phyloP scores from a whole-genome alignment of 2,113 vertebrate species.

The Macquaria australasica region DNA sequence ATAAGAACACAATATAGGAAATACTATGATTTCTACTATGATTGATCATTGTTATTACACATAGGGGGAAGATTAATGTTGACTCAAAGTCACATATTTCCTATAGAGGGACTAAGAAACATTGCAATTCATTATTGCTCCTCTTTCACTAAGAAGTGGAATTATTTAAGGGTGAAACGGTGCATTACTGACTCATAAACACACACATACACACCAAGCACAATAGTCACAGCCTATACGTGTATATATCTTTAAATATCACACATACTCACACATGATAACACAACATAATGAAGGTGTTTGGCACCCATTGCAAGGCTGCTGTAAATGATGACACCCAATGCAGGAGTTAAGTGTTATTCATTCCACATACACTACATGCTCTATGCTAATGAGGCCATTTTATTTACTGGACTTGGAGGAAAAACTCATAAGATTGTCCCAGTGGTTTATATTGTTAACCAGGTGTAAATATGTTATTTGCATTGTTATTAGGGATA shows the following conservation, averaged over 20 bases:
- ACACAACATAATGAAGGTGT: conserved; percentile 56
- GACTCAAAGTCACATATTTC: conserved; percentile 20
- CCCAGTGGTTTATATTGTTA: conserved; percentile 62
- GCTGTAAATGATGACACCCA: conserved; percentile 59
- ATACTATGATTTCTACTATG: too few species aligned
- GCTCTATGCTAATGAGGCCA: conserved; percentile 66
- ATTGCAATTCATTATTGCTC: conserved; percentile 40
- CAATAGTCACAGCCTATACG: conserved; percentile 43
- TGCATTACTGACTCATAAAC: conserved; percentile 36
- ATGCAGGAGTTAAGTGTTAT: conserved; percentile 62
- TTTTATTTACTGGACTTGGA: conserved; percentile 72
- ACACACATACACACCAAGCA: conserved; percentile 5
- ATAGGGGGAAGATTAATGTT: neutral
- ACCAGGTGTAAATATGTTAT: conserved; percentile 68
- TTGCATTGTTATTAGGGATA: conserved; percentile 63
- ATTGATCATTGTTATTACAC: neutral
- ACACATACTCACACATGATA: conserved; percentile 12
- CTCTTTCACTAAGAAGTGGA: conserved; percentile 26
- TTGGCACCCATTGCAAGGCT: conserved; percentile 31
- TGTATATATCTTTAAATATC: conserved; percentile 44
- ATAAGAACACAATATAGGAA: neutral
- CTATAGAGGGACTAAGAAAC: neutral
- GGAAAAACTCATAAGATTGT: conserved; percentile 46
- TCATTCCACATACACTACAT: conserved; percentile 46
- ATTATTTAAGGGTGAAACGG: conserved; percentile 29